These are phyloP conservation scores for Gymnoscelis rufifasciata DNA, from an alignment of 2,888 invertebrate species.

Conservation along the genomic window DNA sequence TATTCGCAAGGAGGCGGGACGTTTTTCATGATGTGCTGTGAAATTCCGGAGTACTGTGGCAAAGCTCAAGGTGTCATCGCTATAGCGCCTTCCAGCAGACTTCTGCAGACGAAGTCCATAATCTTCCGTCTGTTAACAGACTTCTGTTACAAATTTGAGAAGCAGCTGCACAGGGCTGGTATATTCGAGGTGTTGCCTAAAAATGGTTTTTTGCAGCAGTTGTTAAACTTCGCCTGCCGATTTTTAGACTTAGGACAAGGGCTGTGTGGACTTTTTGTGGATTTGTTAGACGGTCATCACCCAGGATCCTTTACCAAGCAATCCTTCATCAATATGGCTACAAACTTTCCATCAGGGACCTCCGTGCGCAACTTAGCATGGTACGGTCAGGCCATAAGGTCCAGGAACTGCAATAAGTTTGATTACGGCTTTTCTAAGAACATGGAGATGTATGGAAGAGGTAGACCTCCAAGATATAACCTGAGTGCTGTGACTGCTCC, in stretches of 20 bases:
- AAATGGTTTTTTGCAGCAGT: conserved; percentile 41
- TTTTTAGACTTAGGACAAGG: conserved; percentile 30
- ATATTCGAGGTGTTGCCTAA: conserved; percentile 44
- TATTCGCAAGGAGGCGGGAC: conserved; percentile 86
- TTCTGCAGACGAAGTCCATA: conserved; percentile 58
- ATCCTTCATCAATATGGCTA: conserved; percentile 34
- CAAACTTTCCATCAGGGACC: conserved; percentile 53
- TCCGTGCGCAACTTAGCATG: conserved; percentile 49
- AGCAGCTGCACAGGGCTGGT: conserved; percentile 31
- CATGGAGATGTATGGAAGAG: conserved; percentile 42
- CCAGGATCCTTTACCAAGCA: conserved; percentile 43
- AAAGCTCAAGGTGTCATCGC: conserved; percentile 80
- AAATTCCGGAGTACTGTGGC: conserved; percentile 80
- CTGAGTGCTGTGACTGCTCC: conserved; percentile 46
- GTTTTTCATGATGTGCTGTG: conserved; percentile 82
- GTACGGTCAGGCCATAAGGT: conserved; percentile 47
- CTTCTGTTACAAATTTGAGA: conserved; percentile 28
- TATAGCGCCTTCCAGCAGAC: conserved; percentile 80
- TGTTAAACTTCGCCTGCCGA: conserved; percentile 44
- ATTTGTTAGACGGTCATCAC: conserved; percentile 37
- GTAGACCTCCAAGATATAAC: conserved; percentile 46
- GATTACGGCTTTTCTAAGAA: conserved; percentile 50
- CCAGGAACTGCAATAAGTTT: conserved; percentile 44
- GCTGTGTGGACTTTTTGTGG: conserved; percentile 38
- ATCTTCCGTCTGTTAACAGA: conserved; percentile 31